These are phyloP conservation scores for Ctenosaura bakeri DNA, from an alignment of 2,797 vertebrate species.

Conservation along the genomic window DNA sequence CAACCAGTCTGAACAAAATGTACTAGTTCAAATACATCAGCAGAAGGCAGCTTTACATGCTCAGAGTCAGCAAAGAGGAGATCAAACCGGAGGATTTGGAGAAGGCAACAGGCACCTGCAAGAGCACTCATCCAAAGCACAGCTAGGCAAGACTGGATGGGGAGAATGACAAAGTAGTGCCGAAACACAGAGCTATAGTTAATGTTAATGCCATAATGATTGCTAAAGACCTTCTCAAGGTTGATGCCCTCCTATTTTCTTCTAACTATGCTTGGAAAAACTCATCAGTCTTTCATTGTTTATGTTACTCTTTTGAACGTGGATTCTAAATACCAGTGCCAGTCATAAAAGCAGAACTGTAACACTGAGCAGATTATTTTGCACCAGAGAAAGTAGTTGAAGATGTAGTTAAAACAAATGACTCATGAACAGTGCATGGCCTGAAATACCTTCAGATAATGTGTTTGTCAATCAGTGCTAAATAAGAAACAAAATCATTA, in stretches of 20 bases:
- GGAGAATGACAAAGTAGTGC: background rate
- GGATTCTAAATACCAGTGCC: background rate
- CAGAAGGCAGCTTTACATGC: background rate
- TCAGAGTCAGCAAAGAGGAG: background rate
- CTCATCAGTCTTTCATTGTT: background rate
- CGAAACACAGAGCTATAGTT: background rate
- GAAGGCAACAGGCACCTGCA: background rate
- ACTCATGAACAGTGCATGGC: background rate
- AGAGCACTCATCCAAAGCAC: background rate
- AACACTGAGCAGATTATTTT: background rate
- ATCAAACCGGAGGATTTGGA: background rate
- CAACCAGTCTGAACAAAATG: background rate
- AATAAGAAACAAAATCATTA: constrained; percentile 26
- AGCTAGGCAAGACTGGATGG: background rate
- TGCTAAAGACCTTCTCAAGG: background rate
- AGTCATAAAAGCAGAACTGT: constrained; percentile 9
- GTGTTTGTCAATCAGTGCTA: constrained; percentile 12
- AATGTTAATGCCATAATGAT: background rate
- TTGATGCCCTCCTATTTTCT: background rate
- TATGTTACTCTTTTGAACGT: background rate
- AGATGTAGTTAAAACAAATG: constrained; percentile 34
- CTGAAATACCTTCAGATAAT: constrained; percentile 17
- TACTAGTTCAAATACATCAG: background rate
- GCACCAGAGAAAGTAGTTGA: background rate
- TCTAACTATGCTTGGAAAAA: background rate